phyloP scores from a whole-genome alignment of 2,888 invertebrate genomes.

The Coremacera marginata region DNA sequence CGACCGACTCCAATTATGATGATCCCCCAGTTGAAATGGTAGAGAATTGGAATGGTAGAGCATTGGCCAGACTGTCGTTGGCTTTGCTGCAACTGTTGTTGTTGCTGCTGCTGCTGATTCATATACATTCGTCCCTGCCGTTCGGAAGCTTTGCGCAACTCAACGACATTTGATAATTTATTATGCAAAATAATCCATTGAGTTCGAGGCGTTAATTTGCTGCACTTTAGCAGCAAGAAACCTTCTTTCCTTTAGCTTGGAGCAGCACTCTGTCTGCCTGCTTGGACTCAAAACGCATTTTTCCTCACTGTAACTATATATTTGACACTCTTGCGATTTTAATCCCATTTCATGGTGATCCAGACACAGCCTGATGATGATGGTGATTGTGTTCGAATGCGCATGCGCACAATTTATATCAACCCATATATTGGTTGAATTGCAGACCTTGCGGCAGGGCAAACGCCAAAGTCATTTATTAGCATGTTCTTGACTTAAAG shows the following conservation, averaged over 20 bases:
- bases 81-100: no score
- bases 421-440: constrained; percentile 12
- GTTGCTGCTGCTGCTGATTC: neutral
- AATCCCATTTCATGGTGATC: constrained; percentile 69
- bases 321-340: constrained; percentile 62
- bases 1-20: constrained; percentile 25
- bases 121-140: neutral
- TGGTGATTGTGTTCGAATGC: neutral
- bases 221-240: neutral
- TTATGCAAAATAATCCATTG: constrained; percentile 37
- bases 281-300: constrained; percentile 16
- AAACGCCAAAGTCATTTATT: constrained; percentile 30
- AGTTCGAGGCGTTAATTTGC: constrained; percentile 34
- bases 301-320: constrained; percentile 45
- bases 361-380: constrained; percentile 49
- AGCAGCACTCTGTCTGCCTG: neutral
- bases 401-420: constrained; percentile 37
- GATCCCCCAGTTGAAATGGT: neutral
- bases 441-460: neutral
- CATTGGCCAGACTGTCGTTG: no score
- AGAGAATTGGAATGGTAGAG: no score
- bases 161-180: constrained; percentile 35
- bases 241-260: constrained; percentile 4
- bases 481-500: constrained; percentile 41
- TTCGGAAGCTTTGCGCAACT: constrained; percentile 25